Percentiles rank a stretch among this genome's conserved stretches.
Conservation (phyloP, 2,888 invertebrate species). For the Apotomis betuletana region DNA sequence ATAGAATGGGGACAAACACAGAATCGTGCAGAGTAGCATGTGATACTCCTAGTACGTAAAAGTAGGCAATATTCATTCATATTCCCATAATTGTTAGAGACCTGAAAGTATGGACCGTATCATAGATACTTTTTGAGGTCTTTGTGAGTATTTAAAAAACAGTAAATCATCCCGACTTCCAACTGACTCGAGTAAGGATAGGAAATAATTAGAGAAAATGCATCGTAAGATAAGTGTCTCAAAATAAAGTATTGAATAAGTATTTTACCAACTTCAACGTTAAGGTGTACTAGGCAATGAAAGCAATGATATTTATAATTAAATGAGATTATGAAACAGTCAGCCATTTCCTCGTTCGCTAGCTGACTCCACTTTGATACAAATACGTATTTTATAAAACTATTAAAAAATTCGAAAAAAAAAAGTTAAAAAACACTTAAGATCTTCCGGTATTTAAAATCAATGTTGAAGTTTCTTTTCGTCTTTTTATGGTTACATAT, state of each 20-base stretch:
- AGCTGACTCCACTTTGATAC: conserved; percentile 81
- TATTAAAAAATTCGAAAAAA: conserved; percentile 65
- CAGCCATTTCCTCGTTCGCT: conserved; percentile 76
- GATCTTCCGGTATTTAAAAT: conserved; percentile 79
- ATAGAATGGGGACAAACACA: conserved; percentile 71
- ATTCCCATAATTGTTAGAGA: conserved; percentile 56
- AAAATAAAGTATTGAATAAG: conserved; percentile 79
- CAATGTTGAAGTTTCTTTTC: conserved; percentile 78
- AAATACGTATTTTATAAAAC: conserved; percentile 81
- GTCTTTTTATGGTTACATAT: conserved; percentile 77
- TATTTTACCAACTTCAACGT: conserved; percentile 80
- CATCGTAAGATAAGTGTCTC: conserved; percentile 80
- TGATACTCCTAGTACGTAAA: conserved; percentile 77
- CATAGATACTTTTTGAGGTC: conserved; percentile 50
- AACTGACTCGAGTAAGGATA: conserved; percentile 71
- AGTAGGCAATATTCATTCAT: conserved; percentile 64
- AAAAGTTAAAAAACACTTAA: conserved; percentile 71
- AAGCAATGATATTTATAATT: conserved; percentile 82
- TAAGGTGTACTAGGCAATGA: conserved; percentile 76
- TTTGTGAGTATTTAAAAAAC: conserved; percentile 47
- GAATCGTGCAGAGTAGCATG: conserved; percentile 73
- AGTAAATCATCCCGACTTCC: conserved; percentile 68
- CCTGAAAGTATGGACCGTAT: conserved; percentile 44
- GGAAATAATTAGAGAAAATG: conserved; percentile 77
- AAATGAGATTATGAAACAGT: conserved; percentile 67